phyloP scores from a whole-genome alignment of 2,797 vertebrate genomes.

The Gobionotothen gibberifrons region DNA sequence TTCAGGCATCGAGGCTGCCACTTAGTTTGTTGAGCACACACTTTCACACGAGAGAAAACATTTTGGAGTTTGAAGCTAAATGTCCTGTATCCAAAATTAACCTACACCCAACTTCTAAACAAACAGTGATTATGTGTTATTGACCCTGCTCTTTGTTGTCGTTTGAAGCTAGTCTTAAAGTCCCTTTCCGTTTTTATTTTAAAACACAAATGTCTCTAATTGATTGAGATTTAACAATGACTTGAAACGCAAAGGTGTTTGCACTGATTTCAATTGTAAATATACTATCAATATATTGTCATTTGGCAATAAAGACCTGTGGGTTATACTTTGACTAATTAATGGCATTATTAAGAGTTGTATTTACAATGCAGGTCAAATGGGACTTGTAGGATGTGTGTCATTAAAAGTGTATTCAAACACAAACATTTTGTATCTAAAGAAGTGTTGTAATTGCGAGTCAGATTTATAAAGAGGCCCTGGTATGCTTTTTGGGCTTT shows the following conservation, averaged over 20 bases:
- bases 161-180: too few relatives aligned
- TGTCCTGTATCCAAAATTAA: background rate
- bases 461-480: background rate
- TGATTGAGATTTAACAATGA: constrained; percentile 14
- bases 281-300: constrained; percentile 56
- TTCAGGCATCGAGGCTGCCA: background rate
- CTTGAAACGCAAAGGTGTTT: constrained; percentile 51
- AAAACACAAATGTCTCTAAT: constrained; percentile 8
- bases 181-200: background rate
- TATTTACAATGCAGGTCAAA: constrained; percentile 11
- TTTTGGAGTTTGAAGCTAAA: background rate
- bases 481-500: too few relatives aligned
- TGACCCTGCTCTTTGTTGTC: background rate
- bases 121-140: background rate
- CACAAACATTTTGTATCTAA: background rate
- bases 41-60: background rate
- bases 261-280: constrained; percentile 62
- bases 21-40: background rate
- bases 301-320: constrained; percentile 53
- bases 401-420: background rate
- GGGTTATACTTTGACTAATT: constrained; percentile 44
- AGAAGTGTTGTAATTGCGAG: background rate
- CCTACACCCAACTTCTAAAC: background rate
- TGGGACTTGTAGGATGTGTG: background rate
- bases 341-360: background rate